Percentiles rank a stretch among this genome's conserved stretches.
Evolutionary conservation across 2,797 vertebrate genomes (phyloP).

Genomic region (Knipowitschia caucasica): DNA sequence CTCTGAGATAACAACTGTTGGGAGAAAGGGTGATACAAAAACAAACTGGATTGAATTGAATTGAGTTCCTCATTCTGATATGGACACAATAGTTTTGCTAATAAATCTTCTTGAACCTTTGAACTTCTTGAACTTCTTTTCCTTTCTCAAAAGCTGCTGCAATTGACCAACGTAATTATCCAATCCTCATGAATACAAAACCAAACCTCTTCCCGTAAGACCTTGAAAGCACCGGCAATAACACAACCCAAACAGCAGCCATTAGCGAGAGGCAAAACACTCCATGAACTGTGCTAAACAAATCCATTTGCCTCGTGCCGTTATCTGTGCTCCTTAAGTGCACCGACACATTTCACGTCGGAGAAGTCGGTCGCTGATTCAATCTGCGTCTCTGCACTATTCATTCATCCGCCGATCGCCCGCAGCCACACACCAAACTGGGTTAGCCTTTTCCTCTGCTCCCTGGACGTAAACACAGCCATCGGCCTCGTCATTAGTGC

Average conservation of each 20-base stretch:
- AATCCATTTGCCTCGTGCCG: too few species aligned
- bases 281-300: too few species aligned
- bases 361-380: conserved; percentile 16
- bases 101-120: too few species aligned
- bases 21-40: too few species aligned
- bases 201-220: background rate
- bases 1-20: too few species aligned
- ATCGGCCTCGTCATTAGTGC: conserved; percentile 39
- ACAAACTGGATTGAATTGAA: too few species aligned
- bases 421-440: conserved; percentile 39
- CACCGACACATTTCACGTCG: conserved; percentile 1
- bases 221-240: background rate
- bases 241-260: background rate
- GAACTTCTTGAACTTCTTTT: too few species aligned
- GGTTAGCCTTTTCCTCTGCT: conserved; percentile 40
- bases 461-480: conserved; percentile 53
- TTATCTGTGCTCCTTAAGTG: conserved; percentile 1
- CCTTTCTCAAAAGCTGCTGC: too few species aligned
- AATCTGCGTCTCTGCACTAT: conserved; percentile 42
- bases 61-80: too few species aligned
- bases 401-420: conserved; percentile 36
- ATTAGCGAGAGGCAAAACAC: background rate
- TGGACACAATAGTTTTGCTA: too few species aligned
- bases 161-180: too few species aligned
- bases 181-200: too few species aligned